A percentile compares a stretch with the other conserved stretches of the same genome.
Evolutionary conservation across 2,113 vertebrate genomes (phyloP).

Genomic region (Hippocampus barbouri): DNA sequence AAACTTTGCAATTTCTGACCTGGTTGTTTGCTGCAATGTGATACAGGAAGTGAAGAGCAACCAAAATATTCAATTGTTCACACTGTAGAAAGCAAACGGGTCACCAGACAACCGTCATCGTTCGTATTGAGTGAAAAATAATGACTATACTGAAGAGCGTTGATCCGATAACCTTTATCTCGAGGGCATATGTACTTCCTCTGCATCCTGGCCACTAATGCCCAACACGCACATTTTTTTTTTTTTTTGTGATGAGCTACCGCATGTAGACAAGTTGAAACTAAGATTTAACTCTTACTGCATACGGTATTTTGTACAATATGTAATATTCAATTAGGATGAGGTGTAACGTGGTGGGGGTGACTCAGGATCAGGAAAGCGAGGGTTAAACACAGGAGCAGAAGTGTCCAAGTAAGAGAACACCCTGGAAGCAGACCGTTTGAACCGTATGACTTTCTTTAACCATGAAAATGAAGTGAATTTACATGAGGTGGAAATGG

Average conservation of each 20-base stretch:
- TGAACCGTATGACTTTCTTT: neutral
- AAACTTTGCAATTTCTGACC: constrained; percentile 31
- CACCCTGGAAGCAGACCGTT: neutral
- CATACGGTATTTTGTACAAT: neutral
- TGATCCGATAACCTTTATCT: constrained; percentile 53
- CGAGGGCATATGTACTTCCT: constrained; percentile 33
- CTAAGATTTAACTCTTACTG: neutral
- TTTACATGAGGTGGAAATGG: neutral
- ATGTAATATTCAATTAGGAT: neutral
- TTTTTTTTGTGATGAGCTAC: neutral
- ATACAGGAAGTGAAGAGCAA: constrained; percentile 34
- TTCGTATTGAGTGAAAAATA: constrained; percentile 52
- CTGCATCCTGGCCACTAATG: constrained; percentile 27
- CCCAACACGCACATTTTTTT: constrained; percentile 18
- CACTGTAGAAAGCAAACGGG: constrained; percentile 24
- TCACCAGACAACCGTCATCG: constrained; percentile 34
- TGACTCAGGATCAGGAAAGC: neutral
- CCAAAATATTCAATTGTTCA: constrained; percentile 30
- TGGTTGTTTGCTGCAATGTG: constrained; percentile 14
- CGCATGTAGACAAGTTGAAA: neutral
- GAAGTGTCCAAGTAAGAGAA: neutral
- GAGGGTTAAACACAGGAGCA: neutral
- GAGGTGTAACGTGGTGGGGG: neutral
- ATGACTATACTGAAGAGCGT: constrained; percentile 46
- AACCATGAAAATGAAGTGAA: neutral